Evolutionary conservation across 2,888 invertebrate species (phyloP).

Genomic region (Pecten maximus): DNA sequence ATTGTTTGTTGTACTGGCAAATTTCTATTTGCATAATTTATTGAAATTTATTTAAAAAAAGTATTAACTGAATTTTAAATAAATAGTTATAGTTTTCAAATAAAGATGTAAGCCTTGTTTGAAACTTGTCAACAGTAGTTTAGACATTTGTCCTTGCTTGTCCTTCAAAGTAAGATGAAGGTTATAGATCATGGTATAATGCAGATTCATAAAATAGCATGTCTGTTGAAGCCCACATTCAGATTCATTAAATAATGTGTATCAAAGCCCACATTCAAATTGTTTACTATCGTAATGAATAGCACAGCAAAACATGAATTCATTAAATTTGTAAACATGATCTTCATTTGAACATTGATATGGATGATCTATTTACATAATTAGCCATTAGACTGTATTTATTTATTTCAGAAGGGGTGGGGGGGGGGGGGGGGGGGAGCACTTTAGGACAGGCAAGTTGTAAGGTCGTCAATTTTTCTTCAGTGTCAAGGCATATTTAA

Average conservation of each 20-base stretch:
- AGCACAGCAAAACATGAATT: not conserved
- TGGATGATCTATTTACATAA: not conserved
- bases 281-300: not conserved
- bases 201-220: not conserved
- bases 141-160: not conserved
- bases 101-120: not conserved
- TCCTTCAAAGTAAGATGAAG: not conserved
- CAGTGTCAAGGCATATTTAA: not conserved
- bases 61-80: not conserved
- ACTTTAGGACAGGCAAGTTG: not conserved
- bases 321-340: not conserved
- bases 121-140: not conserved
- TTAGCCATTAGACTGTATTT: not conserved
- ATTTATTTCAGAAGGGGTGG: not conserved
- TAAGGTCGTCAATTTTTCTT: not conserved
- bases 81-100: not conserved
- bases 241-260: constrained; percentile 28
- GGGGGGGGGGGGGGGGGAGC: too few species aligned
- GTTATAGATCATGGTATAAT: not conserved
- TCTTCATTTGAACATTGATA: not conserved
- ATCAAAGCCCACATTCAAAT: not conserved
- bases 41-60: constrained; percentile 4
- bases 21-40: constrained; percentile 11
- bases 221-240: not conserved
- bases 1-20: not conserved